Conservation (phyloP, 2,113 vertebrate genomes). For the Cebidichthys violaceus region DNA sequence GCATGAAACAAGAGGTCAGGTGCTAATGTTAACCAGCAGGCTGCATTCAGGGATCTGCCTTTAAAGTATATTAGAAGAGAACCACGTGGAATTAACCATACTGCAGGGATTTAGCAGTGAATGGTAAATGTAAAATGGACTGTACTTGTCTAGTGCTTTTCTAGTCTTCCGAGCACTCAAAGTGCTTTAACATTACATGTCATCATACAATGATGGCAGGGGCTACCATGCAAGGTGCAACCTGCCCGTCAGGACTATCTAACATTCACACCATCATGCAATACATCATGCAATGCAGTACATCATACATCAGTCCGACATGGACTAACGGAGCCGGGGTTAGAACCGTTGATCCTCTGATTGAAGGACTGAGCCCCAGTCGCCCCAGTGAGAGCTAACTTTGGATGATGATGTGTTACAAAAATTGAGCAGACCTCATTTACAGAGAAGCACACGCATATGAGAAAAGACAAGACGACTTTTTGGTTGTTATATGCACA, state of each 20-base stretch:
- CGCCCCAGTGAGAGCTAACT: conserved; percentile 13
- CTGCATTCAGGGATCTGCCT: conserved; percentile 46
- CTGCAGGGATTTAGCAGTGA: conserved; percentile 44
- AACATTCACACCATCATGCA: too few species aligned
- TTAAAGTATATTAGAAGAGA: conserved; percentile 51
- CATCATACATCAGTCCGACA: too few species aligned
- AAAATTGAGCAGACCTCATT: conserved; percentile 20
- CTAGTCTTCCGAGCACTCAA: background rate
- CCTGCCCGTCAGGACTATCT: too few species aligned
- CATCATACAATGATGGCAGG: background rate
- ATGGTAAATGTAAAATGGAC: background rate
- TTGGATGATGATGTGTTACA: conserved; percentile 50
- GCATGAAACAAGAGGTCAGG: conserved; percentile 73
- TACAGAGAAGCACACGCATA: background rate
- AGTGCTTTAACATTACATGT: background rate
- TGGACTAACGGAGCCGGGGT: too few species aligned
- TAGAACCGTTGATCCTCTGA: too few species aligned
- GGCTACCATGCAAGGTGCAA: background rate
- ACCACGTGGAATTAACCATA: conserved; percentile 38
- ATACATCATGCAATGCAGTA: too few species aligned
- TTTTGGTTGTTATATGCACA: background rate
- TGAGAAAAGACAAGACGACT: conserved; percentile 4
- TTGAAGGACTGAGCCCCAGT: too few species aligned
- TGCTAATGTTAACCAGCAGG: conserved; percentile 74
- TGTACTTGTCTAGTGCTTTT: background rate